Evolutionary conservation across 2,888 invertebrate species (phyloP).

Genomic region (Lepidochitona cinerea): DNA sequence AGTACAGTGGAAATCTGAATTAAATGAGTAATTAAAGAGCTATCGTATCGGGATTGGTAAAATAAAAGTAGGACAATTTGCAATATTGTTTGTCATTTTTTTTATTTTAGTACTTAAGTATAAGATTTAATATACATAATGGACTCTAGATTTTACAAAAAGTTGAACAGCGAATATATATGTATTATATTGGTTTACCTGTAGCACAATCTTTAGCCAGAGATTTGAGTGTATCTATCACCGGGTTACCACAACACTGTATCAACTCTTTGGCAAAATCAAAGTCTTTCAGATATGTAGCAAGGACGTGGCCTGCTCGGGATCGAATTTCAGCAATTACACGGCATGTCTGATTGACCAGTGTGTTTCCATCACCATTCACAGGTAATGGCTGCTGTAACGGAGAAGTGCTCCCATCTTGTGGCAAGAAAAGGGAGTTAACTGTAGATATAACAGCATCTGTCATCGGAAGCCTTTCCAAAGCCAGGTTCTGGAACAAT

Average conservation of each 20-base stretch:
- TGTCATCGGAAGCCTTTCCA: slow-evolving; percentile 57
- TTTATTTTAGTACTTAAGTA: too few species aligned
- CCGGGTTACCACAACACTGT: slow-evolving; percentile 58
- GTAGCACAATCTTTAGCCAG: slow-evolving; percentile 67
- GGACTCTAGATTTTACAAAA: too few species aligned
- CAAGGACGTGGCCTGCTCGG: slow-evolving; percentile 65
- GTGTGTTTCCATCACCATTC: slow-evolving; percentile 60
- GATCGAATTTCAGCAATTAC: slow-evolving; percentile 70
- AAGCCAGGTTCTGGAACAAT: slow-evolving; percentile 49
- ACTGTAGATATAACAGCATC: slow-evolving; percentile 63
- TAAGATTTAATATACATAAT: too few species aligned
- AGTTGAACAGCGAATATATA: too few species aligned
- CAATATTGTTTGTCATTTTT: too few species aligned
- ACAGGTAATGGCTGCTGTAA: slow-evolving; percentile 59
- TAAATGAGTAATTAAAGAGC: too few species aligned
- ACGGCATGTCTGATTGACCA: slow-evolving; percentile 66
- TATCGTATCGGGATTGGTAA: too few species aligned
- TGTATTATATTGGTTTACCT: too few species aligned
- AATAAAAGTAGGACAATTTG: too few species aligned
- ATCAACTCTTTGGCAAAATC: slow-evolving; percentile 66
- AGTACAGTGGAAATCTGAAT: too few species aligned
- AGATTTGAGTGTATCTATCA: slow-evolving; percentile 67
- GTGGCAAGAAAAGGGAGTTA: slow-evolving; percentile 55
- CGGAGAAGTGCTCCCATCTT: slow-evolving; percentile 46
- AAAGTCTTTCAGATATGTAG: slow-evolving; percentile 61